Evolutionary conservation across 2,888 invertebrate species (phyloP).

Genomic region (Meandrusa payeni): DNA sequence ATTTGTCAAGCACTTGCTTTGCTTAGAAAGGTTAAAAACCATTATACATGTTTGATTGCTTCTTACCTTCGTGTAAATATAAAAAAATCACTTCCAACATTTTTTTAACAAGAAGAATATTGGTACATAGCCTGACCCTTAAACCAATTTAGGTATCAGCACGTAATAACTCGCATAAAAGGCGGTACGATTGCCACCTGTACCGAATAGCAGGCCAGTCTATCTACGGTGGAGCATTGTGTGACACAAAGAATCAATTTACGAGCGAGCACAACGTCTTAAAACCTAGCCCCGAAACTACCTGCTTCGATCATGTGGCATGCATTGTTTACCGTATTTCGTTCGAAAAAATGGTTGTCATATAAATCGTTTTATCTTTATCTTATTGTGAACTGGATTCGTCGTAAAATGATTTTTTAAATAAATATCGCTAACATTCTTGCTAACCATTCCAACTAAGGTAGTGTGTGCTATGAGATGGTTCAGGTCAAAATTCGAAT

Average conservation of each 20-base stretch:
- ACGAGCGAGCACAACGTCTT: constrained; percentile 7
- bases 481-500: too few relatives aligned
- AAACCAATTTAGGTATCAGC: neutral
- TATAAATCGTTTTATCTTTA: too few relatives aligned
- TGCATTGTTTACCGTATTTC: constrained; percentile 12
- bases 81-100: neutral
- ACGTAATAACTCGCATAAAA: constrained; percentile 9
- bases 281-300: constrained; percentile 13
- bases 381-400: too few relatives aligned
- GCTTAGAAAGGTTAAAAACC: too few relatives aligned
- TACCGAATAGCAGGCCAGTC: constrained; percentile 7
- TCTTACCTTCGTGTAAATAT: too few relatives aligned
- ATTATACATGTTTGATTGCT: too few relatives aligned
- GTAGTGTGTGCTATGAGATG: too few relatives aligned
- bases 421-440: too few relatives aligned
- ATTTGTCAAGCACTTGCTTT: too few relatives aligned
- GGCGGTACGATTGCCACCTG: constrained; percentile 18
- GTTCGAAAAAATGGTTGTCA: too few relatives aligned
- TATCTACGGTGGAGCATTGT: constrained; percentile 10
- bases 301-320: constrained; percentile 16
- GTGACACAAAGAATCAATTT: constrained; percentile 20
- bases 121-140: neutral
- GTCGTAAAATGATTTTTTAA: too few relatives aligned
- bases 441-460: too few relatives aligned
- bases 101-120: neutral